These are phyloP conservation scores for Microcebus jonahi DNA, from an alignment of 2,113 vertebrate species.

Conservation along the genomic window DNA sequence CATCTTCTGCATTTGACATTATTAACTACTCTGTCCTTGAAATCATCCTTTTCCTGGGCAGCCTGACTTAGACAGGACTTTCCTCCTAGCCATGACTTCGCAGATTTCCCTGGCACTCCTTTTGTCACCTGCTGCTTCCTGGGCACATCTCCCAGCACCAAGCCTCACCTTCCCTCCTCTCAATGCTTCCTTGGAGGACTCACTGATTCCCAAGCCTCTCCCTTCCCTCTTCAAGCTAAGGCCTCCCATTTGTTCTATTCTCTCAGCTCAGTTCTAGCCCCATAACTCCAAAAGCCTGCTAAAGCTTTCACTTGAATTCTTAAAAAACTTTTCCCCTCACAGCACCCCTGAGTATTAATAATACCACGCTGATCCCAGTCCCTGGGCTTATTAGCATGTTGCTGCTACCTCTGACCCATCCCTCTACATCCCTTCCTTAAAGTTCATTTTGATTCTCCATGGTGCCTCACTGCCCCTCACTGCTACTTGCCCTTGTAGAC, in stretches of 20 bases:
- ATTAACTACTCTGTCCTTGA: neutral
- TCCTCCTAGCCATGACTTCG: neutral
- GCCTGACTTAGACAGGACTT: neutral
- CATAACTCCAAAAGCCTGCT: neutral
- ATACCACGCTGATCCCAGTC: accelerated
- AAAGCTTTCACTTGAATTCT: neutral
- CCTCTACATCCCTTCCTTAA: neutral
- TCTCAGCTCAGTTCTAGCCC: too few relatives aligned
- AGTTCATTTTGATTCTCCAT: neutral
- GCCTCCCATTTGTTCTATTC: neutral
- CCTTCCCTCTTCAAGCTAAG: neutral
- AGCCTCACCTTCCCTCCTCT: neutral
- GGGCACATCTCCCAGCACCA: neutral
- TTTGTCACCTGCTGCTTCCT: too few relatives aligned
- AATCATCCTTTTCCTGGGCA: neutral
- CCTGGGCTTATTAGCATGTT: neutral
- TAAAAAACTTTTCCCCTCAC: neutral
- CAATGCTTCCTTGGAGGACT: accelerated
- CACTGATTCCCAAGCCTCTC: neutral
- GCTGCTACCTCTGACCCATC: neutral
- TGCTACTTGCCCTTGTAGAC: neutral
- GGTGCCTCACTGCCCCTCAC: neutral
- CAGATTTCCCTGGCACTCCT: neutral
- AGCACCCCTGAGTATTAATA: accelerated
- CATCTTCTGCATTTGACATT: neutral